Base-by-base conservation (phyloP, 2,888 invertebrate genomes). In the Heterodera filipjevi region DNA sequence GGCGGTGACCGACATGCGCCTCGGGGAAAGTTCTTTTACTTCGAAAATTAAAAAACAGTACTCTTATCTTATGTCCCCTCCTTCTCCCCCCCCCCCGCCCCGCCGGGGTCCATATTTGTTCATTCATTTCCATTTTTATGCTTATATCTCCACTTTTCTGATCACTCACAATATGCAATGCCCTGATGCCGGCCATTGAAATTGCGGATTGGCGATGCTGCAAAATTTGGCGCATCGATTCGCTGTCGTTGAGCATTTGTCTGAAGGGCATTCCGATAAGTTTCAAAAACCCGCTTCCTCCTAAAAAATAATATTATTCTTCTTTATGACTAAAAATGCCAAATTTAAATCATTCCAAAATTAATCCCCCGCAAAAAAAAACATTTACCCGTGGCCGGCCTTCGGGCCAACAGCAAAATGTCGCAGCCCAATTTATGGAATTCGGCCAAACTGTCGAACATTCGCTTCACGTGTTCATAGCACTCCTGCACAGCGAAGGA, bases 231-330 rank as follows among this genome's bases (percentile, higher is more conserved):
- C 76, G 64, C 78, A 85, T 77, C 14, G 79, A 79, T 27, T 79
- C 77, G 59, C 72, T 77, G 64, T 79, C 79, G 53, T 79, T 79
- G 49, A 79, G 76, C 53, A 78, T 70, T 39, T 79, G 79, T 46
- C 80, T 64, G 46, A 85, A 84, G 16, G 85, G 84, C 64, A 84
- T 80, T 35, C 84, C 84, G 64, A 84, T 81, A 49, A 84, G 77
- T 46, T 84, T 84, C 44, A 84, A 72, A 66, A 84, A 84, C 16
- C 84, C 84, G 33, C 83, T 80, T 30, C 84, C 84, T 30, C 79
- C 83, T 84, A 35, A 77, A 76, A 76, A 32, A 2, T n/a, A 16
- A 27, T 39, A 30, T 75, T 66, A 35, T 32, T n/a, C 27, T 8
- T 59, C 16, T 49, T 49, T 49, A 5, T 76, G 53, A 39, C 0